Evolutionary conservation across 2,888 invertebrate genomes (phyloP), one percentile per base, ranked within the genome.

Genomic region (Lepidochrysops patricia): DNA sequence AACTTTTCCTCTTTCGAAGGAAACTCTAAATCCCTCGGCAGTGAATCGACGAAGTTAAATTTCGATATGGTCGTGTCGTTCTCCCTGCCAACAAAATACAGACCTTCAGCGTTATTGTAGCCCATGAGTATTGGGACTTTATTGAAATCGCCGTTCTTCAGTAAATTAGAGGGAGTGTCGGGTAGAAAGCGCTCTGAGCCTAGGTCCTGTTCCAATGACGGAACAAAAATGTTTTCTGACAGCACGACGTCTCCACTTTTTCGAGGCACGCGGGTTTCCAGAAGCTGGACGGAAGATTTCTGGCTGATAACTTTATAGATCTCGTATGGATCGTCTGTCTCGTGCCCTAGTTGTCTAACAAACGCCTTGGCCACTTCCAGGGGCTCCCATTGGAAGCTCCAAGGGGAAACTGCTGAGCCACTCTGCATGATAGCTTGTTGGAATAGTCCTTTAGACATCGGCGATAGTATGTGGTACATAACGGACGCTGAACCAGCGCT

Each of bases 401-500:
- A 89, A 1, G 79, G 80, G 0, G 81, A 77, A n/a, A 82, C 75
- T 0, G 84, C 80, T 0, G 87, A 80, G 0, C 87, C 89, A 61
- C 88, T 87, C 65, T 88, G 81, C 74, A 87, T 70, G 3, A 89
- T 84, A 1, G 80, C 87, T 70, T 68, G 80, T n/a, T 81, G 69
- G 57, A 84, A 88, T 5, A 89, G 62, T 3, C 84, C 84, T 69
- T 73, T 76, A 0, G 88, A 84, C 75, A 85, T 74, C 1, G 84
- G 82, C 1, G 88, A 87, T 1, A 86, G 13, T 13, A 86, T 48
- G 59, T 87, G 88, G 43, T 79, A 85, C 26, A 79, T 63, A 0
- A 86, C 84, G 0, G 88, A 77, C 0, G 85, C 79, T 0, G 86
- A 74, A 0, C 89, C 89, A n/a, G 89, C 89, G 50, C 87, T 88